These are phyloP conservation scores for Acrocephalus arundinaceus DNA, from an alignment of 2,113 vertebrate species.

Conservation along the genomic window DNA sequence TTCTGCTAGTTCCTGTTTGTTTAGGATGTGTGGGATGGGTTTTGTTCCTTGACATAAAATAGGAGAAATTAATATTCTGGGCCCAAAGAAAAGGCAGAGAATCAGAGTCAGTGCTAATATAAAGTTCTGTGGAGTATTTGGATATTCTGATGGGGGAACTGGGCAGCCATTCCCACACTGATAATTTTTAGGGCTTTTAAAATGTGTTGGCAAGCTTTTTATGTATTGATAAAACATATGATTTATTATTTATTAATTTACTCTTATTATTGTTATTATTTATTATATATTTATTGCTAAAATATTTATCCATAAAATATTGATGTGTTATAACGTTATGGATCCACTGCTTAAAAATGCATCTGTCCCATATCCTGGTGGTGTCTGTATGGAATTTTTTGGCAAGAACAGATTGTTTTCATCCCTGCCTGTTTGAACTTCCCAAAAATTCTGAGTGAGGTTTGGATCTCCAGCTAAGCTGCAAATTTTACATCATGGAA, in stretches of 20 bases:
- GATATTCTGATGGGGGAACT: neutral
- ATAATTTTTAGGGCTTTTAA: neutral
- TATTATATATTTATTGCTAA: no score
- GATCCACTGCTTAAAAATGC: neutral
- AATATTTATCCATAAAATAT: no score
- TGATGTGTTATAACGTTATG: accelerated
- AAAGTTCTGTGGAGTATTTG: neutral
- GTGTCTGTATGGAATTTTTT: neutral
- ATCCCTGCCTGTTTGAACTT: neutral
- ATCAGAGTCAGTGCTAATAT: accelerated
- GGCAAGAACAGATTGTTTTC: no score
- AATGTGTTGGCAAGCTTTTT: neutral
- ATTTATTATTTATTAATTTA: no score
- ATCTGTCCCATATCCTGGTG: neutral
- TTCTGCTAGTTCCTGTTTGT: neutral
- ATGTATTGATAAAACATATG: neutral
- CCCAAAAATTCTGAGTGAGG: accelerated
- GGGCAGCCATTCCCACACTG: neutral
- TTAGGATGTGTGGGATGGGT: neutral
- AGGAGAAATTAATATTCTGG: neutral
- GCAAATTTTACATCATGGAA: accelerated
- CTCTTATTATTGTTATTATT: no score
- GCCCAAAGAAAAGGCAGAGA: neutral
- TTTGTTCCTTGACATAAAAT: neutral
- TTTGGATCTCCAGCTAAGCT: neutral